Percentiles rank a stretch among this genome's conserved stretches.
Evolutionary conservation across 2,888 invertebrate genomes (phyloP).

Genomic region (Watsonalla cultraria): DNA sequence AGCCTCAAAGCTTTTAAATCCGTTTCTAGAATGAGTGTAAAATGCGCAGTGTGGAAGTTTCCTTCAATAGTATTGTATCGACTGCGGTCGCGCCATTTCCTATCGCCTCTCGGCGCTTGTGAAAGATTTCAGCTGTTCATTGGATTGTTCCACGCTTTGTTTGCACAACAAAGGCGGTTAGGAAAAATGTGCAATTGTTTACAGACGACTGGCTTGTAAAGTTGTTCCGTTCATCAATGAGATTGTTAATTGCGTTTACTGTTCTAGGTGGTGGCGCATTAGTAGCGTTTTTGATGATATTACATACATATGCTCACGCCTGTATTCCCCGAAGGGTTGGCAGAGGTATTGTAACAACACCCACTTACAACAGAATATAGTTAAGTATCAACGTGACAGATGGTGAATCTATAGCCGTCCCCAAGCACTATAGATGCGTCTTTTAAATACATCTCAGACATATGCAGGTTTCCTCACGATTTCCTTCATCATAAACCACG

Average conservation of each 20-base stretch:
- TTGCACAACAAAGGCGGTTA: background rate
- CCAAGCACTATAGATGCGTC: no score
- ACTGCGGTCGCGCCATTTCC: background rate
- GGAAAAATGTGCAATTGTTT: slow-evolving; percentile 8
- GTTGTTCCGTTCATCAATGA: slow-evolving; percentile 46
- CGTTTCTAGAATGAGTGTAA: background rate
- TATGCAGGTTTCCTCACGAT: no score
- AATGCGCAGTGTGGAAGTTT: background rate
- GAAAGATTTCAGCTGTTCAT: background rate
- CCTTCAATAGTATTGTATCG: background rate
- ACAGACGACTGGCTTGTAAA: slow-evolving; percentile 17
- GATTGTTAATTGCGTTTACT: slow-evolving; percentile 39
- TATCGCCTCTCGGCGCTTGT: no score
- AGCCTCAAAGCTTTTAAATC: no score
- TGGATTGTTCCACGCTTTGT: background rate
- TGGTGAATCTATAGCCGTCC: no score
- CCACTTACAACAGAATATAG: no score
- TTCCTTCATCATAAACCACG: no score
- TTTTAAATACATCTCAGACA: no score
- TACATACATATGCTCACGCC: no score
- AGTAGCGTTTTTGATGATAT: background rate
- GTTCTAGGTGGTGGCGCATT: background rate
- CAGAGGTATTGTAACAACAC: no score
- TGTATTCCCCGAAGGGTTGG: no score
- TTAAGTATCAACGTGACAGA: no score